Evolutionary conservation across 2,113 vertebrate species (phyloP), one percentile per base, ranked within the genome.

Genomic region (Heliornis fulica): DNA sequence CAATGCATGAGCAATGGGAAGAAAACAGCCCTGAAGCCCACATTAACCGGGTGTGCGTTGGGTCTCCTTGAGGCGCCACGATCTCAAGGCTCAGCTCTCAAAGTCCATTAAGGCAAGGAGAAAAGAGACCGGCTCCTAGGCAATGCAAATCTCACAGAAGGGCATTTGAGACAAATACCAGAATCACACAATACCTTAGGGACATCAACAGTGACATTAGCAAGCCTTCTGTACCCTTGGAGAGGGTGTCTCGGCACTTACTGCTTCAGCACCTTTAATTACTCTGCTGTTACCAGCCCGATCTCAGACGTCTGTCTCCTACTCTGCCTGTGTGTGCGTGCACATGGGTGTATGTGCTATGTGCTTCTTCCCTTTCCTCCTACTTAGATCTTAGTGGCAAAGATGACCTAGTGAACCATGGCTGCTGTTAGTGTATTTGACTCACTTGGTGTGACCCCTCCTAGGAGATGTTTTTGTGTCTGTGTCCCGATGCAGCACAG

Each of bases 61-160:
- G 48, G 7, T 89, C 76, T 95, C 88, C 83, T 76, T 81, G 61
- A 90, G 85, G 61, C 22, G 2, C 50, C 69, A 43, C 0, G 3
- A 48, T 56, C 87, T 93, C 36, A 65, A 83, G 51, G 77, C 31
- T 95, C 48, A 79, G 75, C 68, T 92, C 91, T 46, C 59, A 31
- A 84, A 82, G 65, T 90, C 89, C 50, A 57, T 25, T 50, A 91
- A 78, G 36, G 66, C 70, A 86, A 82, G 64, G 79, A 94, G 66
- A 83, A 94, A 93, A 94, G 32, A 75, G 46, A 43, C 7, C 1
- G 7, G 43, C 36, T 71, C 83, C 75, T 10, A 89, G 60, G 81
- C 85, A 96, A 78, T 48, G 64, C 50, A 82, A 64, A 91, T 56
- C 54, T 82, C 50, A 82, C n/a, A 86, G 79, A 91, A 96, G 65